Conservation (phyloP, 2,888 invertebrate species). For the Apotomis capreana region DNA sequence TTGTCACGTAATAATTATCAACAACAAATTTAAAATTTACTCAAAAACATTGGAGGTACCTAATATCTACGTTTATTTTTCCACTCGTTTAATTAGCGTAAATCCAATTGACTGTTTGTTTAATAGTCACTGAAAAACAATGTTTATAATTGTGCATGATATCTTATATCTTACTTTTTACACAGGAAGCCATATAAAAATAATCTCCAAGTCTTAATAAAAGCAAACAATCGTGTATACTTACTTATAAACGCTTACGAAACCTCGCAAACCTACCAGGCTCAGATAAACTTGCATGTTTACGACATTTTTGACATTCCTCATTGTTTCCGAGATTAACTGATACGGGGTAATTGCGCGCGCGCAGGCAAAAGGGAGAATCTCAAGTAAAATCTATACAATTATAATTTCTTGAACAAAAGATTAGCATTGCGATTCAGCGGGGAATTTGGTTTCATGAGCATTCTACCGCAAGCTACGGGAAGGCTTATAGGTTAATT, state of each 20-base stretch:
- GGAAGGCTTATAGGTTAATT: no score
- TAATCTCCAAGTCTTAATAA: neutral
- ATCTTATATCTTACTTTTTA: neutral
- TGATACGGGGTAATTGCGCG: conserved; percentile 31
- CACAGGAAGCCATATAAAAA: conserved; percentile 17
- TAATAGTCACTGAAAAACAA: neutral
- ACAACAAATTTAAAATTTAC: no score
- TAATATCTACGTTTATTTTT: no score
- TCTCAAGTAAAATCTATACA: no score
- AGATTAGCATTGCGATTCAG: no score
- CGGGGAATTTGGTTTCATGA: no score
- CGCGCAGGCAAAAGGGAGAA: neutral
- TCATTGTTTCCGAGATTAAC: conserved; percentile 36
- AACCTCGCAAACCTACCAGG: conserved; percentile 12
- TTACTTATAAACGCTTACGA: conserved; percentile 14
- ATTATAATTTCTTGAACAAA: no score
- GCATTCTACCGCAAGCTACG: no score
- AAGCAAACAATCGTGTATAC: neutral
- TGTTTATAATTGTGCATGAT: neutral
- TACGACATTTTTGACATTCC: conserved; percentile 35
- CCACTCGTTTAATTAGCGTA: no score
- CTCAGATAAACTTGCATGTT: conserved; percentile 18
- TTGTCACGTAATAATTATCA: no score
- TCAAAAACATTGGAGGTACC: no score
- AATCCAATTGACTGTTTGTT: neutral